Evolutionary conservation across 2,797 vertebrate species (phyloP), one percentile per base, ranked within the genome.

Genomic region (Anguilla pacifica): DNA sequence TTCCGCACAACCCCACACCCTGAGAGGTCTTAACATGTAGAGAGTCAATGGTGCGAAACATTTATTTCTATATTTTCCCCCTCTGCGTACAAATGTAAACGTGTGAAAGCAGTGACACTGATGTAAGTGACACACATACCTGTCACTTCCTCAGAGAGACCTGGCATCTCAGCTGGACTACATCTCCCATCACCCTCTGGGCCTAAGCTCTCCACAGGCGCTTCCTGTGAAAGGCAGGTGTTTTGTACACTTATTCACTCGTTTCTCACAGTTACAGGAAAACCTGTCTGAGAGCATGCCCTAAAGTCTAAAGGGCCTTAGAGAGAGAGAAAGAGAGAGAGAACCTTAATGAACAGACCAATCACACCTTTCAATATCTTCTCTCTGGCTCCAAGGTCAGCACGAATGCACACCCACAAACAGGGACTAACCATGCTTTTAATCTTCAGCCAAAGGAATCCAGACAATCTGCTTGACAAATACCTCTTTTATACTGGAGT

Each of bases 121-220:
- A 1, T 28, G 19, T 11, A 84, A 79, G 25, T 83, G 53, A 74
- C 17, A 61, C 53, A 10, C 53, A 46, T 94, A 96, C 96, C 96
- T 94, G 95, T 92, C 88, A 95, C 72, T 87, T 97, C 96, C 89
- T 97, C 96, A 0, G 95, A 95, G 70, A 96, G 94, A 91, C 94
- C 95, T 15, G 96, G 94, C 74, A 93, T 95, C 59, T 96, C 96
- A 2, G 95, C 94, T 86, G 96, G 92, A 88, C 96, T 96, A 90
- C 95, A 95, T 0, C 95, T 96, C 87, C 96, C 96, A 87, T 96
- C 96, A 17, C 96, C 96, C 86, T 94, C 93, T 0, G 93, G 92
- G 74, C 95, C 95, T 0, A 95, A 90, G 87, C 89, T 94, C 90
- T 96, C 96, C 43, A 93, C 91, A 53, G 95, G 94, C 77, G 92